Evolutionary conservation across 1,140 invertebrate species (phyloP).

Genomic region (Aplysia californica): DNA sequence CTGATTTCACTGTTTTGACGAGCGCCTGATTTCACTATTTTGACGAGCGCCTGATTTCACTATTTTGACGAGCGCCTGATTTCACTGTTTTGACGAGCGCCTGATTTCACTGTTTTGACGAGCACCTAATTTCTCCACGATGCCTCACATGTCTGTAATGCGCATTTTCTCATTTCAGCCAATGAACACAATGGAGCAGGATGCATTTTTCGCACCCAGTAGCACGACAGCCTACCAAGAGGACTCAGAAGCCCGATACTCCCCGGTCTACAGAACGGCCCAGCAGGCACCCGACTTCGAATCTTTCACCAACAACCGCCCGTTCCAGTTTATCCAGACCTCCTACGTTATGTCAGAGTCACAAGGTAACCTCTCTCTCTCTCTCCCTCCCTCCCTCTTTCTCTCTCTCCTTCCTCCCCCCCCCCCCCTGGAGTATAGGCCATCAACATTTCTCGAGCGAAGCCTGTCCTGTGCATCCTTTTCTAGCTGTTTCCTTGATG

Average conservation of each 20-base stretch:
- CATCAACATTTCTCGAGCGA: background rate
- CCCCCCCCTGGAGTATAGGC: background rate
- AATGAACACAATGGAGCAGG: conserved; percentile 24
- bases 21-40: too few species aligned
- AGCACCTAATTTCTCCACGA: too few species aligned
- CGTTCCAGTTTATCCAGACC: conserved; percentile 27
- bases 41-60: too few species aligned
- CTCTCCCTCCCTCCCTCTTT: background rate
- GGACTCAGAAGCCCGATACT: background rate
- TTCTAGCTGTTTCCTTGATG: too few species aligned
- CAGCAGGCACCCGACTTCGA: conserved; percentile 11
- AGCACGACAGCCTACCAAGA: conserved; percentile 10
- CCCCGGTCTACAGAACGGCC: background rate
- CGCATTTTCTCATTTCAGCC: too few species aligned
- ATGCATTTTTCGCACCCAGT: conserved; percentile 27
- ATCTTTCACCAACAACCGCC: conserved; percentile 28
- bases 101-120: too few species aligned
- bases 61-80: too few species aligned
- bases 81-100: too few species aligned
- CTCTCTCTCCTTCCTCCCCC: too few species aligned
- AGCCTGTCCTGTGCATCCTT: too few species aligned
- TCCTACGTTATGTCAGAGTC: conserved; percentile 27
- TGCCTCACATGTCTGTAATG: too few species aligned
- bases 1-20: too few species aligned
- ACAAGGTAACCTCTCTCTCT: background rate